A percentile compares a stretch with the other conserved stretches of the same genome.
phyloP scores from a whole-genome alignment of 2,797 vertebrate genomes.

The Podarcis siculus region DNA sequence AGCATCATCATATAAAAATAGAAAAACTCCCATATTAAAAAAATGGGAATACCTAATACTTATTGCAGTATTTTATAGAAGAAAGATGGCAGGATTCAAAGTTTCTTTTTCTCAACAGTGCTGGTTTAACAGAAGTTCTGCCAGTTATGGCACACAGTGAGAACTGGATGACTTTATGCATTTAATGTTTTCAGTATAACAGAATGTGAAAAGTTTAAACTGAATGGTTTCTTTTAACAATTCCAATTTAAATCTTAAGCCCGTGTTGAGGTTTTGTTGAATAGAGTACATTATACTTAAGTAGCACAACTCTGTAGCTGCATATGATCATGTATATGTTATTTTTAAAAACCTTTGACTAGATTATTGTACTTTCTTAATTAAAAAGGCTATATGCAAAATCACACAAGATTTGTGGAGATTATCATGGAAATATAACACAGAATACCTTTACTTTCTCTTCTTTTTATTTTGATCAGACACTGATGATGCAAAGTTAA shows the following conservation, averaged over 20 bases:
- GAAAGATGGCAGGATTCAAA: conserved; percentile 63
- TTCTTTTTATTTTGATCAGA: background rate
- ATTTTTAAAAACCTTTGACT: background rate
- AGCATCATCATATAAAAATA: conserved; percentile 60
- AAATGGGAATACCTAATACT: conserved; percentile 55
- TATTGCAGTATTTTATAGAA: conserved; percentile 57
- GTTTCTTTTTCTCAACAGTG: conserved; percentile 51
- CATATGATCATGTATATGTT: conserved; percentile 3
- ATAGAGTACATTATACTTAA: conserved; percentile 4
- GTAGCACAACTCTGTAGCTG: background rate
- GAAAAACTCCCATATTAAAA: conserved; percentile 52
- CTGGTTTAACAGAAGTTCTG: conserved; percentile 51
- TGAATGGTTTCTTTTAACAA: conserved; percentile 30
- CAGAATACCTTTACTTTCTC: background rate
- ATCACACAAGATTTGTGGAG: background rate
- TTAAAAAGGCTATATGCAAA: conserved; percentile 3
- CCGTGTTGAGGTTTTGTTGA: background rate
- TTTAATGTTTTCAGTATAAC: conserved; percentile 46
- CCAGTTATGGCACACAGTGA: conserved; percentile 48
- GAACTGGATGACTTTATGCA: conserved; percentile 41
- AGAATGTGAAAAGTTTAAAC: conserved; percentile 35
- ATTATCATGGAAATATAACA: background rate
- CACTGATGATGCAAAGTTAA: background rate
- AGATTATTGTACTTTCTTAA: conserved; percentile 19
- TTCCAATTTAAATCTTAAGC: conserved; percentile 4